Conservation (phyloP, 2,888 invertebrate genomes). For the Branchellion lobata region DNA sequence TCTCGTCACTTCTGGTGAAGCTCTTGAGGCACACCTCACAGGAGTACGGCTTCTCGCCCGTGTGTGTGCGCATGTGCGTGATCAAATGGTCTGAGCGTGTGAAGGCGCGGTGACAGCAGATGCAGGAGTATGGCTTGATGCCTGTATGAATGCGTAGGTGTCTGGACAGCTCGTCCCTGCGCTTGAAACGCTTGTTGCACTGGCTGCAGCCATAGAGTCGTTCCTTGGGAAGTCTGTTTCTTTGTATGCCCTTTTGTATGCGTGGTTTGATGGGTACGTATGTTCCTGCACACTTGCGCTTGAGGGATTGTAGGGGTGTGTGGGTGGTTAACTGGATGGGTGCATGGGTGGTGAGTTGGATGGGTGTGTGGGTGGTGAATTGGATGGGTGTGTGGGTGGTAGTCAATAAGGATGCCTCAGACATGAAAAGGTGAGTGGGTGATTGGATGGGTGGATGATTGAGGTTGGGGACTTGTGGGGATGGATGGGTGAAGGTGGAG, state of each 20-base stretch:
- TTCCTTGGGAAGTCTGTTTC: not conserved
- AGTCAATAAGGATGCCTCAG: too few relatives aligned
- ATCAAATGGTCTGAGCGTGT: conserved; percentile 95
- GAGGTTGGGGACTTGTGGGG: too few relatives aligned
- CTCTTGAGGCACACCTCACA: conserved; percentile 97
- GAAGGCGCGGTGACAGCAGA: conserved; percentile 97
- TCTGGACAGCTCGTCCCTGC: conserved; percentile 95
- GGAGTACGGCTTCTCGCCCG: conserved; percentile 92
- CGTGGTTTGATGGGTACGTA: conserved; percentile 53
- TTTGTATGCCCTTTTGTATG: not conserved
- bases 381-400: too few relatives aligned
- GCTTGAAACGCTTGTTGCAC: conserved; percentile 92
- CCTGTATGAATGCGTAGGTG: conserved; percentile 99
- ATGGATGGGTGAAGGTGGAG: too few relatives aligned
- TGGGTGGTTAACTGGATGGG: conserved; percentile 31
- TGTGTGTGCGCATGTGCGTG: conserved; percentile 91
- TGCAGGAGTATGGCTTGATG: conserved; percentile 94
- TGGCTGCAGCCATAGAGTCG: conserved; percentile 62
- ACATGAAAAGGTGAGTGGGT: not conserved
- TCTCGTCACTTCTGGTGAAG: conserved; percentile 97
- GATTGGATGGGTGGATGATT: conserved; percentile 32
- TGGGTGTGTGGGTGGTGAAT: too few relatives aligned
- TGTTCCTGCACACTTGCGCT: conserved; percentile 48
- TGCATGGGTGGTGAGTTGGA: too few relatives aligned
- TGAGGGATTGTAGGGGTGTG: conserved; percentile 47